Conservation (phyloP, 2,797 vertebrate genomes). For the Nyctalus aviator region DNA sequence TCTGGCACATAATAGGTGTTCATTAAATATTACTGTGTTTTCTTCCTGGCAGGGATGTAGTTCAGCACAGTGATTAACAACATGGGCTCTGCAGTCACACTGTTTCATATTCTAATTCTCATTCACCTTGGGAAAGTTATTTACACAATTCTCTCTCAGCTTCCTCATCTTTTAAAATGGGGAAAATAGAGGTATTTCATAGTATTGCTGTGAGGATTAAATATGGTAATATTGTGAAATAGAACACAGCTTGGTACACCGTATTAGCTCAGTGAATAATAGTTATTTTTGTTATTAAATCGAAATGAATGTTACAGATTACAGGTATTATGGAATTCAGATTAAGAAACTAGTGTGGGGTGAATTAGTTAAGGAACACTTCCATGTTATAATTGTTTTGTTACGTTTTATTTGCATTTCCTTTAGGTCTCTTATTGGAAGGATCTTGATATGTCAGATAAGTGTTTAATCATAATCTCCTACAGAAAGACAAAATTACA, state of each 20-base stretch:
- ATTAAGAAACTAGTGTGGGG: not conserved
- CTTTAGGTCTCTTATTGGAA: slow-evolving; percentile 45
- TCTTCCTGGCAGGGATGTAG: not conserved
- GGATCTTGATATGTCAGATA: slow-evolving; percentile 38
- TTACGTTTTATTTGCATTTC: slow-evolving; percentile 54
- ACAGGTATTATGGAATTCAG: not conserved
- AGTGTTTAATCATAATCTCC: slow-evolving; percentile 23
- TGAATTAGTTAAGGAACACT: slow-evolving; percentile 32
- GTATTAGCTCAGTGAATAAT: not conserved
- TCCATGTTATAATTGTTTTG: not conserved
- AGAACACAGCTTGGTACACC: not conserved
- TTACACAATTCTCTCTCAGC: slow-evolving; percentile 18
- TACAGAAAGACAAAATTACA: not conserved
- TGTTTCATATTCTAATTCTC: slow-evolving; percentile 20
- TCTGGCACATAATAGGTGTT: slow-evolving; percentile 15
- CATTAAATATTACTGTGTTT: not conserved
- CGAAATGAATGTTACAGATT: slow-evolving; percentile 20
- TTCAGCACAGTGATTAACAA: not conserved
- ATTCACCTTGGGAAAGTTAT: slow-evolving; percentile 19
- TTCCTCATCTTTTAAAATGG: slow-evolving; percentile 28
- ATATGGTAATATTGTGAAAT: slow-evolving; percentile 31
- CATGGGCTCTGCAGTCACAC: not conserved
- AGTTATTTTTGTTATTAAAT: not conserved
- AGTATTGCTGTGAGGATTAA: not conserved
- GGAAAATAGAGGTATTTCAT: slow-evolving; percentile 25